Evolutionary conservation across 1,140 invertebrate genomes (phyloP).

Genomic region (Bombus pyrosoma): DNA sequence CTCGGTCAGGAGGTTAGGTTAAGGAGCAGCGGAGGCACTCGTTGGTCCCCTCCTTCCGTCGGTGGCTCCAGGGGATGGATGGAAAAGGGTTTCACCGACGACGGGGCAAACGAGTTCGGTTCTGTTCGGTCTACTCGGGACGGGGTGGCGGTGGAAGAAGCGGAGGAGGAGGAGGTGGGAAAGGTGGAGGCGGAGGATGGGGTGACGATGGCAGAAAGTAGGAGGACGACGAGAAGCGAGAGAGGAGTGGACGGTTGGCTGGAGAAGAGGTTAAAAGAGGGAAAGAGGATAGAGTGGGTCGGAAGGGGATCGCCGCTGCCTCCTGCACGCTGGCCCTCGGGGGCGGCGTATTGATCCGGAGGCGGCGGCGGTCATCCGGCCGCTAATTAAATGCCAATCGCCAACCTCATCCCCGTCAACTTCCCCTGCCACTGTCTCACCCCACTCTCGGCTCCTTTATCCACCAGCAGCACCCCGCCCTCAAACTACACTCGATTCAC

Average conservation of each 20-base stretch:
- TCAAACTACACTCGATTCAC: slow-evolving; percentile 70
- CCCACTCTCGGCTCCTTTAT: slow-evolving; percentile 51
- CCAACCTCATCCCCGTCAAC: slow-evolving; percentile 72
- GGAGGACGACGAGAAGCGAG: slow-evolving; percentile 58
- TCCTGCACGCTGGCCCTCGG: slow-evolving; percentile 80
- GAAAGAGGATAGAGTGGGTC: slow-evolving; percentile 62
- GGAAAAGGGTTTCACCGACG: slow-evolving; percentile 61
- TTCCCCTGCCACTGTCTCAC: slow-evolving; percentile 53
- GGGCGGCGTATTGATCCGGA: slow-evolving; percentile 79
- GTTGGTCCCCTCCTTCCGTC: slow-evolving; percentile 14
- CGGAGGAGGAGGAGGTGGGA: neutral
- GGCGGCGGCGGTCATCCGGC: slow-evolving; percentile 81
- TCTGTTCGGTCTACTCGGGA: slow-evolving; percentile 51
- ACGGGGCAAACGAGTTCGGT: slow-evolving; percentile 65
- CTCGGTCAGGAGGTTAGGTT: slow-evolving; percentile 65
- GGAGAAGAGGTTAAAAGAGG: slow-evolving; percentile 63
- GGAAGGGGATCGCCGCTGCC: slow-evolving; percentile 73
- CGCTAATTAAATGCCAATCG: slow-evolving; percentile 83
- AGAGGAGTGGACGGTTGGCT: slow-evolving; percentile 56
- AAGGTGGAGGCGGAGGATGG: slow-evolving; percentile 25
- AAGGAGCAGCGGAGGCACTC: slow-evolving; percentile 55
- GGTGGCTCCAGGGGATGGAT: slow-evolving; percentile 42
- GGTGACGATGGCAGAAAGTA: slow-evolving; percentile 58
- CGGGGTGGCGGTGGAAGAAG: slow-evolving; percentile 51
- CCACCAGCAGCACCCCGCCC: slow-evolving; percentile 43